A percentile compares a stretch with the other conserved stretches of the same genome.
Conservation (phyloP, 2,888 invertebrate species). For the Thereva unica region DNA sequence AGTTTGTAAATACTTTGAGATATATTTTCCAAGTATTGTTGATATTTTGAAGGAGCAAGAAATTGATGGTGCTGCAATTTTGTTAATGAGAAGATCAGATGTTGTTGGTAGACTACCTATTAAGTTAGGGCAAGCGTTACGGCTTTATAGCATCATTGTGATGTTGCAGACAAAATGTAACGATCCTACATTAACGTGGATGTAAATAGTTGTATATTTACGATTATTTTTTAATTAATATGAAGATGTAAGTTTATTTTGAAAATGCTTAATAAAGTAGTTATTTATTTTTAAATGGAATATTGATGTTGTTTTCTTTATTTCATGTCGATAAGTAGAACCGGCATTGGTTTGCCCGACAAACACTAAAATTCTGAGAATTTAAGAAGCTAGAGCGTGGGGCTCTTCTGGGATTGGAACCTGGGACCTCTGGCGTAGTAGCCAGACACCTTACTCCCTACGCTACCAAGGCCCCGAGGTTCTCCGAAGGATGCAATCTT, state of each 20-base stretch:
- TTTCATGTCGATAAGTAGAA: too few species aligned
- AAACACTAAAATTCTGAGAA: too few species aligned
- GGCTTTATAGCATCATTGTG: constrained; percentile 79
- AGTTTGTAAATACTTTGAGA: constrained; percentile 78
- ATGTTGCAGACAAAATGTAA: constrained; percentile 79
- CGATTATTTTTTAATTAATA: neutral
- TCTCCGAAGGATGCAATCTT: too few species aligned
- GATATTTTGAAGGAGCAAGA: constrained; percentile 83
- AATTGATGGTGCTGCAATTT: constrained; percentile 86
- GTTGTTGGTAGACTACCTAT: constrained; percentile 80
- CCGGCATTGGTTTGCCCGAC: too few species aligned
- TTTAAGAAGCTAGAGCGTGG: too few species aligned
- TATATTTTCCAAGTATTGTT: constrained; percentile 80
- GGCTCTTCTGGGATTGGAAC: too few species aligned
- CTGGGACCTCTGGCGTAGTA: too few species aligned
- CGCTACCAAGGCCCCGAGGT: too few species aligned
- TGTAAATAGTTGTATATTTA: constrained; percentile 34
- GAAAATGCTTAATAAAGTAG: neutral
- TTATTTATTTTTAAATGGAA: too few species aligned
- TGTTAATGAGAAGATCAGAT: constrained; percentile 82
- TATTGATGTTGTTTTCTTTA: too few species aligned
- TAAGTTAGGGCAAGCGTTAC: constrained; percentile 85
- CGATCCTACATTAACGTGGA: constrained; percentile 59
- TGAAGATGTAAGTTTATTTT: neutral
- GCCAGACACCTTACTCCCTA: too few species aligned